Evolutionary conservation across 2,113 vertebrate species (phyloP).

Genomic region (Cacatua alba): DNA sequence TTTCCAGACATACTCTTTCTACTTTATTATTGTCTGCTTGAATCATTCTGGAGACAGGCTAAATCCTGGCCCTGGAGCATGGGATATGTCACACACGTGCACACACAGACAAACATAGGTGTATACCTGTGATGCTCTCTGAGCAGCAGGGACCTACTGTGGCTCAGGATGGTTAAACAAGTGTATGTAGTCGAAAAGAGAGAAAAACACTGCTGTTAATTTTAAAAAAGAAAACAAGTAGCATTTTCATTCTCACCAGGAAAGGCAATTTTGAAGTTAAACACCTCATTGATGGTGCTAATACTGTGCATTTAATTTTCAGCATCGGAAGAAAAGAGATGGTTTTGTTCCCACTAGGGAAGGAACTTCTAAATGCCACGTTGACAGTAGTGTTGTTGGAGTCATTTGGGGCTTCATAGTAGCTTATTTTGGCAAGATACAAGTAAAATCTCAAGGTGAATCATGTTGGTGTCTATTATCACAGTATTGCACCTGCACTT

Average conservation of each 20-base stretch:
- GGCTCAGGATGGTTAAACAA: neutral
- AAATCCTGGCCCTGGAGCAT: neutral
- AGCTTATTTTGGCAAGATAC: slow-evolving; percentile 57
- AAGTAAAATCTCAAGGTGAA: slow-evolving; percentile 53
- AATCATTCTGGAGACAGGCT: neutral
- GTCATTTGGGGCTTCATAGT: slow-evolving; percentile 54
- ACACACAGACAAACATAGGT: neutral
- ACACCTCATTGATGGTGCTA: slow-evolving; percentile 66
- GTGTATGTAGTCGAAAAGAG: neutral
- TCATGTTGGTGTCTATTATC: neutral
- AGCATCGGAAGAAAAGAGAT: slow-evolving; percentile 61
- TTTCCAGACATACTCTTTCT: neutral
- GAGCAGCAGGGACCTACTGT: neutral
- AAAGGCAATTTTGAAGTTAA: slow-evolving; percentile 75
- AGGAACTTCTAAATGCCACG: slow-evolving; percentile 66
- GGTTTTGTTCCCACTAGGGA: slow-evolving; percentile 62
- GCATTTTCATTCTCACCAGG: slow-evolving; percentile 70
- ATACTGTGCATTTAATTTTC: slow-evolving; percentile 73
- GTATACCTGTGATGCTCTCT: neutral
- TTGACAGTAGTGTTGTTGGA: slow-evolving; percentile 39
- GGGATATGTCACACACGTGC: neutral
- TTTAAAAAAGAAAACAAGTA: slow-evolving; percentile 66
- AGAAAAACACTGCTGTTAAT: slow-evolving; percentile 35
- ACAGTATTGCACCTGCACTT: neutral
- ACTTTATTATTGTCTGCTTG: neutral